phyloP scores from a whole-genome alignment of 92 coral and sea anemone species.

The Epizoanthus rinbou region DNA sequence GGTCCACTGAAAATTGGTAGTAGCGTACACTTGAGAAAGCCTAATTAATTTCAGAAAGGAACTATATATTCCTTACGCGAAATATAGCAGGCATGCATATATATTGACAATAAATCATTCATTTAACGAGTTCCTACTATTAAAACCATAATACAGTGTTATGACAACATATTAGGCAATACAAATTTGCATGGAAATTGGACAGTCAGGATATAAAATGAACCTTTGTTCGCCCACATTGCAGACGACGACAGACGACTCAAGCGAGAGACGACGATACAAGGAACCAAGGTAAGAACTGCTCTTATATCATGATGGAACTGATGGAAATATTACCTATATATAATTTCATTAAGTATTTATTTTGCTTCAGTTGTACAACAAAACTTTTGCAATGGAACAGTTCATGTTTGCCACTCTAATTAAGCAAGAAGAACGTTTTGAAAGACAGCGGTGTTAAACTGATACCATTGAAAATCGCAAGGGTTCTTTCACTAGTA shows the following conservation, averaged over 20 bases:
- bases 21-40: constrained; percentile 5
- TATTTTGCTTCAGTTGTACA: no score
- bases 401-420: no score
- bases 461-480: no score
- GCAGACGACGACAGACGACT: not conserved
- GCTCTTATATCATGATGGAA: no score
- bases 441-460: no score
- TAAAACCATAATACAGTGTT: constrained; percentile 36
- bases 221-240: not conserved
- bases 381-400: no score
- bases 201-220: constrained; percentile 8
- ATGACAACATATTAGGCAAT: constrained; percentile 17
- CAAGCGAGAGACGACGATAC: not conserved
- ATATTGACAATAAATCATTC: constrained; percentile 1
- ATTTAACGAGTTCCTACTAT: constrained; percentile 34
- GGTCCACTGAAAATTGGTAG: not conserved
- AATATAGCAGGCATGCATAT: not conserved
- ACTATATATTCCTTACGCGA: constrained; percentile 2
- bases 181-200: constrained; percentile 42
- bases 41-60: constrained; percentile 38
- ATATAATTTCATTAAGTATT: no score
- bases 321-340: no score
- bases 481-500: no score
- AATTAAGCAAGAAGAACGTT: no score
- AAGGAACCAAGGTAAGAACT: no score